Evolutionary conservation across 2,797 vertebrate genomes (phyloP), one percentile per base, ranked within the genome.

Genomic region (Enteromius fasciolatus): DNA sequence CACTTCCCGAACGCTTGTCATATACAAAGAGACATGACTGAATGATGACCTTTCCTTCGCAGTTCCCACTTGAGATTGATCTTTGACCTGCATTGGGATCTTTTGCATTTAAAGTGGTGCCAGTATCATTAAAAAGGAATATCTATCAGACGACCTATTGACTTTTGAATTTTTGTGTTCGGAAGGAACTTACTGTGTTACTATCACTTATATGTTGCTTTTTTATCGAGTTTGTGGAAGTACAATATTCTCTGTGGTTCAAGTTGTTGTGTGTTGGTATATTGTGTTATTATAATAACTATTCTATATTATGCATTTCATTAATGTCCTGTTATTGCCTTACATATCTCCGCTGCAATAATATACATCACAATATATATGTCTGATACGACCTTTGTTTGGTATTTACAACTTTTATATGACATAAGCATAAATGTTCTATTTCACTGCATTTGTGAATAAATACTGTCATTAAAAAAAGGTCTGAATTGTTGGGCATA

Each of bases 371-470:
- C 54, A 78, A 54, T 76, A 80, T 64, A 82, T 63, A 81, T 14
- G 72, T 85, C 74, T 81, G 54, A 82, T 50, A 66, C 59, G 72
- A 39, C 52, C 14, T 84, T 81, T 15, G 89, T 93, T 88, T 91
- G 88, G 89, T 92, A 91, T 90, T 93, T 92, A 91, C 85, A 92
- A 93, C 90, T 90, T 91, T 85, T 92, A 93, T 95, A 83, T 76
- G 68, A n/a, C 63, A 76, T 92, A 92, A 94, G 92, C 91, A 89
- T 87, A 75, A 90, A 52, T 92, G 92, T 90, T 91, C 93, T 95
- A 95, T 93, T 91, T 92, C 90, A 90, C 90, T 92, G 91, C 82
- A 87, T 91, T 91, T 95, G 94, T 94, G 93, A 95, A 96, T 95
- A 95, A 95, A 95, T 91, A 93, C 25, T 50, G 80, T 82, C 82